Evolutionary conservation across 2,113 vertebrate genomes (phyloP), one percentile per base, ranked within the genome.

Genomic region (Melanostigma gelatinosum): DNA sequence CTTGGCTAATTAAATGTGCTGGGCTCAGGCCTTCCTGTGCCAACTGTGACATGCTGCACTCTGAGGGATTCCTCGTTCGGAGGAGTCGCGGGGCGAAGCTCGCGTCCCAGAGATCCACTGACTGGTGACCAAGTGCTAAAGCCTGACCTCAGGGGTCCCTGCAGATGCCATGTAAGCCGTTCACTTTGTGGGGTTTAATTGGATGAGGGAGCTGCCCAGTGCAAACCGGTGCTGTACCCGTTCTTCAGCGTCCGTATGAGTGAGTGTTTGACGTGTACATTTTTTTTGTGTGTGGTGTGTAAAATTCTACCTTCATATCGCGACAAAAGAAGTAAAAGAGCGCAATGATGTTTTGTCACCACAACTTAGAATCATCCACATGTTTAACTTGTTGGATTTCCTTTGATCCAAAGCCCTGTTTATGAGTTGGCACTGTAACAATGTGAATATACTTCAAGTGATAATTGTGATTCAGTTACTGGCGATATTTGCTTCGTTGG

Each of bases 1-100:
- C 86, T 79, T 77, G 83, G 83, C 79, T 87, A 88, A 88, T 88
- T 91, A 80, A 91, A 87, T 84, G 88, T 86, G 83, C 85, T 80
- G 75, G 78, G 77, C 84, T 88, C 79, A 44, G 87, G 75, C 85
- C 75, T 87, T 85, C 81, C 77, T 81, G 88, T 87, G 83, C 89
- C 89, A 89, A 88, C 82, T 87, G 75, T 88, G 87, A 68, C 88
- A 87, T 85, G 86, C 82, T 72, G 84, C 76, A 77, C 83, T 77
- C 66, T 42, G 80, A 87, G 82, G 87, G 86, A 86, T 86, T 81
- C 86, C 87, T 89, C 71, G 6, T 61, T 80, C 8, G 6, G 65
- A 66, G 68, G 72, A 80, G 77, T 52, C 42, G 77, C 38, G 8
- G 80, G 75, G 50, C 74, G 42, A n/a, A 34, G 22, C 27, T 3